phyloP scores from a whole-genome alignment of 2,113 vertebrate genomes.

The Lepus americanus region DNA sequence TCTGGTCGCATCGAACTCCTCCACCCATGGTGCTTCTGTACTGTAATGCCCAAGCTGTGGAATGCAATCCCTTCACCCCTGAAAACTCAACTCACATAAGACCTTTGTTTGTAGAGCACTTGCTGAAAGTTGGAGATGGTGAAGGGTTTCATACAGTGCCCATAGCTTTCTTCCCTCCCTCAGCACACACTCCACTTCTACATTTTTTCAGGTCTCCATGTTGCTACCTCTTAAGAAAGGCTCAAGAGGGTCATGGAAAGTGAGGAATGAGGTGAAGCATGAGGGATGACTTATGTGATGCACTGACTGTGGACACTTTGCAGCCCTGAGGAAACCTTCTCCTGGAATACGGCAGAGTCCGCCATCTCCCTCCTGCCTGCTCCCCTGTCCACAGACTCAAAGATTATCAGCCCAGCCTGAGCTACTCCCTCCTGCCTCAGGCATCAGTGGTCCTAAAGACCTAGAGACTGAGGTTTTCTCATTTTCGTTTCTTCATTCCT shows the following conservation, averaged over 20 bases:
- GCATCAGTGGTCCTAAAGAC: background rate
- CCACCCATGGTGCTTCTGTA: background rate
- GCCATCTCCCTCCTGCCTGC: background rate
- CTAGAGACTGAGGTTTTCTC: background rate
- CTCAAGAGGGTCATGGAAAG: background rate
- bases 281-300: background rate
- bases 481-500: background rate
- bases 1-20: background rate
- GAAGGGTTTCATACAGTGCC: background rate
- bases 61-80: background rate
- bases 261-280: background rate
- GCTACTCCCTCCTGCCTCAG: background rate
- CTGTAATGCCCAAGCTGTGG: background rate
- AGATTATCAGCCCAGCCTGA: background rate
- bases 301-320: background rate
- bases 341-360: background rate
- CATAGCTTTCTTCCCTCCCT: background rate
- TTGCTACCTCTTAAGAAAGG: background rate
- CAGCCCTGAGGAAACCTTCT: no score
- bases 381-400: background rate
- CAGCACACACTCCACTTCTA: no score
- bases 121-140: background rate
- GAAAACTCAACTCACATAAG: background rate
- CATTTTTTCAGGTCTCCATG: background rate
- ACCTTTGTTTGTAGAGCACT: background rate